These are phyloP conservation scores for Chironex yamaguchii DNA, from an alignment of 30 jellyfish, hydroid and myxozoan genomes.

Conservation along the genomic window DNA sequence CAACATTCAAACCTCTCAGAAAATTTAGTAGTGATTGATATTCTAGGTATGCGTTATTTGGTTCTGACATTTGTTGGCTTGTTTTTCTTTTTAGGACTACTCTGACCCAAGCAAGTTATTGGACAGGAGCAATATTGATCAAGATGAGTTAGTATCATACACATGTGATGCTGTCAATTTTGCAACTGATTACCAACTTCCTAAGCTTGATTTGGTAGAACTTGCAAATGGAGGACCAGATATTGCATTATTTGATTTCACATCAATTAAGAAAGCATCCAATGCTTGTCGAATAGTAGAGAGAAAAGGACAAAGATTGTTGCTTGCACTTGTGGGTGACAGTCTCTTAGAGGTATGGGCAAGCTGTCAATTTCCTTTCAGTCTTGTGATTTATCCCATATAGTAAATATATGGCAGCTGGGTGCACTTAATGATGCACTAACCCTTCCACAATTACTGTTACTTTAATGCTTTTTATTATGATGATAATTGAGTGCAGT, in stretches of 20 bases:
- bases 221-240: slow-evolving; percentile 94
- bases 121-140: slow-evolving; percentile 78
- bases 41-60: too few species aligned
- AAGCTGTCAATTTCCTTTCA: too few species aligned
- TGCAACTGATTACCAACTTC: slow-evolving; percentile 96
- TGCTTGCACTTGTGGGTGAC: slow-evolving; percentile 95
- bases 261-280: slow-evolving; percentile 96
- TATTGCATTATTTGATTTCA: slow-evolving; percentile 95
- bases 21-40: too few species aligned
- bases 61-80: too few species aligned
- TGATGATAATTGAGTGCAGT: too few species aligned
- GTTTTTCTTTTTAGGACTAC: slow-evolving; percentile 58
- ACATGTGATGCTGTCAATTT: slow-evolving; percentile 85
- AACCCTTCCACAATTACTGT: too few species aligned
- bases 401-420: too few species aligned
- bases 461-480: too few species aligned
- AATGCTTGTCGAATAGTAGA: slow-evolving; percentile 91
- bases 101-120: slow-evolving; percentile 85
- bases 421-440: too few species aligned
- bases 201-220: slow-evolving; percentile 69
- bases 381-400: too few species aligned
- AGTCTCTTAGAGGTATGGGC: slow-evolving; percentile 91
- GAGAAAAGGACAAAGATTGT: slow-evolving; percentile 81
- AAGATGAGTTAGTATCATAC: slow-evolving; percentile 72
- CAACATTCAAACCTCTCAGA: too few species aligned